phyloP scores from a whole-genome alignment of 2,113 vertebrate genomes.

The Heteronetta atricapilla region DNA sequence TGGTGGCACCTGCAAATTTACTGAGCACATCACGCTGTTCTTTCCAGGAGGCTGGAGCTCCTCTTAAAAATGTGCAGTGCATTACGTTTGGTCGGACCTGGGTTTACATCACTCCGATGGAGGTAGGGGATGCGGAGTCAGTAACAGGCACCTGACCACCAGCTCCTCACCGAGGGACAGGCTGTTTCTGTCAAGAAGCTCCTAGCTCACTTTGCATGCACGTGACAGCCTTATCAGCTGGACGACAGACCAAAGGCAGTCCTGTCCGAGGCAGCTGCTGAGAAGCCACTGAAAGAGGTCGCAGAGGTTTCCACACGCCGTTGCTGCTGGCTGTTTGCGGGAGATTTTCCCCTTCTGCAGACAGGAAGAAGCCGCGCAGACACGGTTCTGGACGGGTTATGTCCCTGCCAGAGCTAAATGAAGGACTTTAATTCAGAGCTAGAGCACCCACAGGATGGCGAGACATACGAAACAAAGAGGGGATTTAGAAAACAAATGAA shows the following conservation, averaged over 20 bases:
- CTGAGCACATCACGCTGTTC: rapidly evolving
- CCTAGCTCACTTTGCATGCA: not conserved
- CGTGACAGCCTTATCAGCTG: not conserved
- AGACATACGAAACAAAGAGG: not conserved
- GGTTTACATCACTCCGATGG: not conserved
- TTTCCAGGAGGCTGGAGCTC: not conserved
- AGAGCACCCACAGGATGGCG: not conserved
- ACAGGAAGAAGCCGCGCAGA: not conserved
- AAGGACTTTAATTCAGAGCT: slow-evolving; percentile 27
- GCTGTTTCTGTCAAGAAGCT: rapidly evolving
- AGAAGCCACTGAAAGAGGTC: not conserved
- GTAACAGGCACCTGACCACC: not conserved
- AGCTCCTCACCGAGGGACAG: not conserved
- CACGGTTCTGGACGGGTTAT: not conserved
- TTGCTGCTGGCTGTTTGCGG: not conserved
- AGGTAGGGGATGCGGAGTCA: rapidly evolving
- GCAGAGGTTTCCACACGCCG: rapidly evolving
- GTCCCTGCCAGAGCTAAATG: not conserved
- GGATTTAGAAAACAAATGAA: slow-evolving; percentile 34
- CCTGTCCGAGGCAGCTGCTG: rapidly evolving
- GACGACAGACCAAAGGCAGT: not conserved
- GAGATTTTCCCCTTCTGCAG: not conserved
- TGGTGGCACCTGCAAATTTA: not conserved
- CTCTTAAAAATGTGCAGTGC: not conserved
- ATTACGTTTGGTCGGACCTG: not conserved